phyloP scores from a whole-genome alignment of 2,888 invertebrate genomes.

The Brassicogethes aeneus region DNA sequence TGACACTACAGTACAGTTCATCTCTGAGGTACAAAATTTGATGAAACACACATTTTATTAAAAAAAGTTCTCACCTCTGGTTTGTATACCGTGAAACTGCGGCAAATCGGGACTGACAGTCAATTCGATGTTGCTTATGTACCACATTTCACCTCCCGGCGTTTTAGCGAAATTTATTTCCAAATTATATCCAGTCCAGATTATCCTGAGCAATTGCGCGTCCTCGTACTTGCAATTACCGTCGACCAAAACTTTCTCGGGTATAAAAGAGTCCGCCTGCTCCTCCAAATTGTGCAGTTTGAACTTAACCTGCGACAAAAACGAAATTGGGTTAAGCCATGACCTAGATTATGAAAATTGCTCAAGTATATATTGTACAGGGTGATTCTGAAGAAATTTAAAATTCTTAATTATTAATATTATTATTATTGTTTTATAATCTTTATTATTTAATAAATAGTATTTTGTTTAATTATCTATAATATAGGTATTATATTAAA shows the following conservation, averaged over 20 bases:
- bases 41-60: no score
- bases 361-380: background rate
- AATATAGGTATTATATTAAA: no score
- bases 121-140: conserved; percentile 67
- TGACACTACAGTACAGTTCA: no score
- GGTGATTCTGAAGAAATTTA: no score
- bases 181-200: conserved; percentile 67
- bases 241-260: conserved; percentile 59
- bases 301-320: conserved; percentile 31
- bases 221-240: conserved; percentile 72
- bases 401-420: no score
- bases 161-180: conserved; percentile 78
- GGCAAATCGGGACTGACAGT: conserved; percentile 52
- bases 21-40: no score
- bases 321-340: no score
- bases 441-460: no score
- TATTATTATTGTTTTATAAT: no score
- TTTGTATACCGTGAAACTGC: conserved; percentile 32
- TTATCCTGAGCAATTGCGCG: conserved; percentile 58
- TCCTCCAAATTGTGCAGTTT: conserved; percentile 34
- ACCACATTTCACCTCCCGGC: conserved; percentile 85
- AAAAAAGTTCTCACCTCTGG: conserved; percentile 35
- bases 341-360: background rate
- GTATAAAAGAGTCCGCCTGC: conserved; percentile 64
- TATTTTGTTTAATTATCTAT: no score